Percentiles rank a stretch among this genome's conserved stretches.
Evolutionary conservation across 2,113 vertebrate species (phyloP).

Genomic region (Drymodes brunneopygia): DNA sequence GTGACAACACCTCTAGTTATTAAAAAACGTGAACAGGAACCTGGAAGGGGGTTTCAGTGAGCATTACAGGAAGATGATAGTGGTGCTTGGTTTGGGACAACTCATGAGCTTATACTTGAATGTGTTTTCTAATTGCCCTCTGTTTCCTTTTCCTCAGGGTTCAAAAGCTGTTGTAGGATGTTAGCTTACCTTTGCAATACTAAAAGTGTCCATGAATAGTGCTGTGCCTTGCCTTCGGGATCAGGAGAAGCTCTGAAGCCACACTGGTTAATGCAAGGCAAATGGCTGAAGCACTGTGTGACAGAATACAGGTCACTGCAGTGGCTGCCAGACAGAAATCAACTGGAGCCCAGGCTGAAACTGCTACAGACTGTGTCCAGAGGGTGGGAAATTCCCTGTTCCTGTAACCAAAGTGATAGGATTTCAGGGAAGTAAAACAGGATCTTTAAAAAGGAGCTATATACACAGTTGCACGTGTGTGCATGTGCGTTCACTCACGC

Average conservation of each 20-base stretch:
- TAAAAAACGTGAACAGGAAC: background rate
- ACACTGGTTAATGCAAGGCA: background rate
- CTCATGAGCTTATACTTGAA: background rate
- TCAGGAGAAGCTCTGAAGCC: background rate
- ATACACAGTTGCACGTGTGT: background rate
- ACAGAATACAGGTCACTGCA: background rate
- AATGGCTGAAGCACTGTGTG: background rate
- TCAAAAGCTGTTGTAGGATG: background rate
- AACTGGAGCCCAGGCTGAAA: background rate
- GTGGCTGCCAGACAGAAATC: background rate
- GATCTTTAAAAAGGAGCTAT: background rate
- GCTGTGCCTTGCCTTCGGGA: background rate
- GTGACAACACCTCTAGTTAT: background rate
- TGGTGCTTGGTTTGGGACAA: background rate
- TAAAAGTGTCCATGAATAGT: background rate
- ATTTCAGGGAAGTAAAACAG: background rate
- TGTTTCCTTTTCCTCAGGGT: background rate
- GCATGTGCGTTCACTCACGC: background rate
- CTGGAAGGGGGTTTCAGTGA: background rate
- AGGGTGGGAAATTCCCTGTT: background rate
- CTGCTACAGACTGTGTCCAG: fast-evolving
- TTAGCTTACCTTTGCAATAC: background rate
- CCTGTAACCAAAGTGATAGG: background rate
- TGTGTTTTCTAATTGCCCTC: background rate
- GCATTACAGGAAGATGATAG: background rate